phyloP scores from a whole-genome alignment of 2,797 vertebrate genomes.

The Calcarius lapponicus region DNA sequence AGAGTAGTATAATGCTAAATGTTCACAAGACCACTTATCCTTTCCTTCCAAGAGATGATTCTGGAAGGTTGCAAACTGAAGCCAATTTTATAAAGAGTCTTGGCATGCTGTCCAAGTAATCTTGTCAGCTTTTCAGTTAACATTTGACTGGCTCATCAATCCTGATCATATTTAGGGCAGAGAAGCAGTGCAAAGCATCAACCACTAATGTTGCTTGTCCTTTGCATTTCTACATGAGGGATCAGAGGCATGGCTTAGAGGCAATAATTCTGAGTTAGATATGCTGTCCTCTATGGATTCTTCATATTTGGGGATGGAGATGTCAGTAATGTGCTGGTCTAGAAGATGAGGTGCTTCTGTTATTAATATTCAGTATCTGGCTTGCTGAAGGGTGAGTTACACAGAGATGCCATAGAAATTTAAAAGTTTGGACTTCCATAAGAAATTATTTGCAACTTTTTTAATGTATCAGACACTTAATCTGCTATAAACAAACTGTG shows the following conservation, averaged over 20 bases:
- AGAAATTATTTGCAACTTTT: not conserved
- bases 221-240: not conserved
- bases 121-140: not conserved
- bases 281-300: not conserved
- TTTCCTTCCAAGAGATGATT: not conserved
- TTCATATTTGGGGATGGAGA: not conserved
- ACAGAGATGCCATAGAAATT: not conserved
- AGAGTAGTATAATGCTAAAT: not conserved
- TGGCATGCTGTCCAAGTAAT: not conserved
- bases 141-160: not conserved
- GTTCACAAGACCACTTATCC: not conserved
- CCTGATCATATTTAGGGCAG: not conserved
- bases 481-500: not conserved
- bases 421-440: not conserved
- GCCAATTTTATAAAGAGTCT: not conserved
- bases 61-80: not conserved
- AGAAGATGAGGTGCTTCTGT: not conserved
- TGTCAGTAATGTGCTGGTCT: not conserved
- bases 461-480: not conserved
- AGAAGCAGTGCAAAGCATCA: not conserved
- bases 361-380: not conserved
- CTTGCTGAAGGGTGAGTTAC: not conserved
- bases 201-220: not conserved
- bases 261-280: not conserved
- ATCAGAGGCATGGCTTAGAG: not conserved